Percentiles rank a stretch among this genome's conserved stretches.
phyloP scores from a whole-genome alignment of 2,888 invertebrate genomes.

The Hirtodrosophila cameraria region DNA sequence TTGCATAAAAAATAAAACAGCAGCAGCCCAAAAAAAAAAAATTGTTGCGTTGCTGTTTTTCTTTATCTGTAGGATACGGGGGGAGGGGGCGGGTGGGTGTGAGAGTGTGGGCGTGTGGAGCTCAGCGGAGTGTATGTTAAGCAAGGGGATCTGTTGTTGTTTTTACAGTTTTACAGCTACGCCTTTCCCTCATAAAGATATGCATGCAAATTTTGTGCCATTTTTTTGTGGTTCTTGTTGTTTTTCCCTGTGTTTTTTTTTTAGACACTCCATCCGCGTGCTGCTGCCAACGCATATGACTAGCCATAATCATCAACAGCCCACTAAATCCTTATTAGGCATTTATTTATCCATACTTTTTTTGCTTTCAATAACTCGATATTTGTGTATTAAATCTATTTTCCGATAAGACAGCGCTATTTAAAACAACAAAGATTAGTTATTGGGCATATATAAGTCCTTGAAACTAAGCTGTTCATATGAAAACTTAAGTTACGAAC shows the following conservation, averaged over 20 bases:
- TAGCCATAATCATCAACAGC: slow-evolving; percentile 52
- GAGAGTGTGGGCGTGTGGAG: background rate
- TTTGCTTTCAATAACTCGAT: no score
- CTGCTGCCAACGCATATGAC: slow-evolving; percentile 26
- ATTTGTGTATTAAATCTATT: no score
- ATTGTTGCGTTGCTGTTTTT: slow-evolving; percentile 69
- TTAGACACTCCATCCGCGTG: slow-evolving; percentile 1
- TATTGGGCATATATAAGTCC: no score
- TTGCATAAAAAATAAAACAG: slow-evolving; percentile 68
- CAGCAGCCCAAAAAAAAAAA: slow-evolving; percentile 61
- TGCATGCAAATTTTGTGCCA: slow-evolving; percentile 69
- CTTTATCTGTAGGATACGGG: slow-evolving; percentile 27
- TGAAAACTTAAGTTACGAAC: no score
- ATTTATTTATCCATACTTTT: no score
- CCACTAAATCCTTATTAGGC: background rate
- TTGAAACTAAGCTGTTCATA: no score
- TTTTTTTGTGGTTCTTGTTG: slow-evolving; percentile 41
- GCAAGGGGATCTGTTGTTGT: slow-evolving; percentile 33
- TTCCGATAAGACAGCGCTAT: no score
- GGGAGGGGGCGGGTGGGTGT: background rate
- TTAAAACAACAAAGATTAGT: no score
- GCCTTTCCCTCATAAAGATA: slow-evolving; percentile 58
- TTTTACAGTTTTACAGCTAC: slow-evolving; percentile 39
- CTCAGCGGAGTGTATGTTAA: slow-evolving; percentile 5
- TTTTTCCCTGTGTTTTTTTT: background rate